Evolutionary conservation across 2,113 vertebrate genomes (phyloP).

Genomic region (Melanocharis versteri): DNA sequence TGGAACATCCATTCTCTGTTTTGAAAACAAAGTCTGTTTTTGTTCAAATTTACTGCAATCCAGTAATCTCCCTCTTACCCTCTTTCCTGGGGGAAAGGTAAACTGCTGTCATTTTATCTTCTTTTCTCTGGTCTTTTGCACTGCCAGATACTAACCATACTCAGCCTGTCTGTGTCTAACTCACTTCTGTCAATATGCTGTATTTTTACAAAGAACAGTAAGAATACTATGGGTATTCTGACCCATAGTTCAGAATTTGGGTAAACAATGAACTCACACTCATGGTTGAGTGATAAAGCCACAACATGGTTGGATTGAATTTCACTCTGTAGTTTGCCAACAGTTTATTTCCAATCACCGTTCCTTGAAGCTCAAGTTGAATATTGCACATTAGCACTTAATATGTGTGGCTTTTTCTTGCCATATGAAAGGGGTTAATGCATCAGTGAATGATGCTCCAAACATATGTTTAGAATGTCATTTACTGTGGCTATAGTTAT

Average conservation of each 20-base stretch:
- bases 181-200: background rate
- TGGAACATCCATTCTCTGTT: background rate
- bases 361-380: background rate
- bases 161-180: background rate
- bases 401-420: background rate
- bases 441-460: background rate
- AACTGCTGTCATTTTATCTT: background rate
- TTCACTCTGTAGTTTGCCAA: background rate
- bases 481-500: slow-evolving; percentile 48
- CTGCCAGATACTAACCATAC: background rate
- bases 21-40: background rate
- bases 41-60: background rate
- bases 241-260: background rate
- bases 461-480: slow-evolving; percentile 55
- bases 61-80: background rate
- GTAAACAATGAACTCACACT: background rate
- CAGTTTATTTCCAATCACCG: background rate
- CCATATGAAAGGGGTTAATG: background rate
- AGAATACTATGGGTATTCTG: no score
- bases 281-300: background rate
- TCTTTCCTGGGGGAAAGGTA: background rate
- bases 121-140: background rate
- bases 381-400: background rate
- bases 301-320: background rate
- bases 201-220: background rate